A percentile compares a stretch with the other conserved stretches of the same genome.
Conservation (phyloP, 2,797 vertebrate species). For the Gymnothorax javanicus region DNA sequence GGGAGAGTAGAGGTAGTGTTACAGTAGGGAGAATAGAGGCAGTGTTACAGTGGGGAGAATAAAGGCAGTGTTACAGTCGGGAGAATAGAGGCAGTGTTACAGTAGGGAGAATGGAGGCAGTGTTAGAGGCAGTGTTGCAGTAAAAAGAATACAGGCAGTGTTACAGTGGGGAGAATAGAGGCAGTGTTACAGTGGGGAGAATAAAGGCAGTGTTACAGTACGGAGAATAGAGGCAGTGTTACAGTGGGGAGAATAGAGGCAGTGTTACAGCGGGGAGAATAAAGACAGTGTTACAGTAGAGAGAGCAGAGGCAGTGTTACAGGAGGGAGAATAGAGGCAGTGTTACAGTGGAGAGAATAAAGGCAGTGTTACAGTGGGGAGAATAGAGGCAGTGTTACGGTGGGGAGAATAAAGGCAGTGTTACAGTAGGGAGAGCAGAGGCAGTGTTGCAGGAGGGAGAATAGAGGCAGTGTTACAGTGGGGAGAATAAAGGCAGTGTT, state of each 20-base stretch:
- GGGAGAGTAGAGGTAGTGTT: too few relatives aligned
- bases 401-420: background rate
- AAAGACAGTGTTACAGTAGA: background rate
- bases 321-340: background rate
- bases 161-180: background rate
- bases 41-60: too few relatives aligned
- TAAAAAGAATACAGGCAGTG: background rate
- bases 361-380: background rate
- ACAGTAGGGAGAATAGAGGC: too few relatives aligned
- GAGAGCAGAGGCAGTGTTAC: background rate
- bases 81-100: too few relatives aligned
- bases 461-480: background rate
- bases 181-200: background rate
- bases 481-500: too few relatives aligned
- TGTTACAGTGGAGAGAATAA: background rate
- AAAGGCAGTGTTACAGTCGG: too few relatives aligned
- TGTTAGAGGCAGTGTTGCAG: background rate
- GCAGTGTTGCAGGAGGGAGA: background rate
- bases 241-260: background rate
- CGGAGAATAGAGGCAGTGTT: background rate
- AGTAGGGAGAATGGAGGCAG: too few relatives aligned
- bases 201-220: background rate
- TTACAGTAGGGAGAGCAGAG: too few relatives aligned
- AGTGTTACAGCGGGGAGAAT: too few relatives aligned
- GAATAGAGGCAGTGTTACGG: background rate